These are phyloP conservation scores for Mizuhopecten yessoensis DNA, from an alignment of 1,140 invertebrate genomes.

Conservation along the genomic window DNA sequence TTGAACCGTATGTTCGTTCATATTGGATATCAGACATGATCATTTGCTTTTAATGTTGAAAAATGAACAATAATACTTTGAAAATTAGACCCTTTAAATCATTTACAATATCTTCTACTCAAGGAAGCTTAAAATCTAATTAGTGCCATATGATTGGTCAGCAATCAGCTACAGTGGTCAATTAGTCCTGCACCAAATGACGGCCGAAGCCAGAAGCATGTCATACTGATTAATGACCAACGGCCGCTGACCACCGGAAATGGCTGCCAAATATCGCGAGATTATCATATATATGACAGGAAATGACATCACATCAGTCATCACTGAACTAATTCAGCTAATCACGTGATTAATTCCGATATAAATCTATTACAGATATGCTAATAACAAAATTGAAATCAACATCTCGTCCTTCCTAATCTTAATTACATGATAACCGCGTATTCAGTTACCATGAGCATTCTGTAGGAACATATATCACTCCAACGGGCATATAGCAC, in stretches of 20 bases:
- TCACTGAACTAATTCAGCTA: neutral
- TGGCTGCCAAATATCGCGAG: neutral
- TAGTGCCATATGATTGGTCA: neutral
- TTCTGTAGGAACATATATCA: neutral
- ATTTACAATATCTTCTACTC: neutral
- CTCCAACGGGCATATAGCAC: neutral
- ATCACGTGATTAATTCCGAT: conserved; percentile 1
- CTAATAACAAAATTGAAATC: neutral
- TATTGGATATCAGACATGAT: neutral
- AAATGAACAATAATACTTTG: neutral
- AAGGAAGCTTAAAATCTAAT: neutral
- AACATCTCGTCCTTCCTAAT: conserved; percentile 5
- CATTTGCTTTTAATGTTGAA: neutral
- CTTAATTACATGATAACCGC: neutral
- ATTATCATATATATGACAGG: conserved; percentile 19
- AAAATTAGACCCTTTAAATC: neutral
- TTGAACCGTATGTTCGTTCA: neutral
- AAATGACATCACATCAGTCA: conserved; percentile 32
- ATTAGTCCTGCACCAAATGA: neutral
- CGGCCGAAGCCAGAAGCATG: neutral
- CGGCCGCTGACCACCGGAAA: neutral
- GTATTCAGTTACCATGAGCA: neutral
- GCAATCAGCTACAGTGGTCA: too few species aligned
- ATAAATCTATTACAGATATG: conserved; percentile 19
- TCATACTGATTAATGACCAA: neutral